Percentiles rank a stretch among this genome's conserved stretches.
phyloP scores from a whole-genome alignment of 2,113 vertebrate genomes.

The Xyliphius kryptos region DNA sequence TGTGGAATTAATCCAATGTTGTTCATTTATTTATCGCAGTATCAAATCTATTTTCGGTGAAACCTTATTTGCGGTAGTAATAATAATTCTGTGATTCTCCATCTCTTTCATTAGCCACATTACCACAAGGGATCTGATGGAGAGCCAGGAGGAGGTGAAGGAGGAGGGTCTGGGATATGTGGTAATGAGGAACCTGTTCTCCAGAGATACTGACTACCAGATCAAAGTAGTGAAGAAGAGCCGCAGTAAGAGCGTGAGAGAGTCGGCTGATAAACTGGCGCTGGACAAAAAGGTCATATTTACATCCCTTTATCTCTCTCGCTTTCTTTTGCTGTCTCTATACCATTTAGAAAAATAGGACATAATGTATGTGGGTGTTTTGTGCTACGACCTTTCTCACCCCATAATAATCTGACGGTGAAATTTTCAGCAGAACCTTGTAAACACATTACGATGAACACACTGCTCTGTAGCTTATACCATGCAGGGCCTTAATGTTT shows the following conservation, averaged over 20 bases:
- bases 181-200: constrained; percentile 87
- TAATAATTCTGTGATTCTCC: too few species aligned
- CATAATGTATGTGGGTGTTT: background rate
- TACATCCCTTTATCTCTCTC: background rate
- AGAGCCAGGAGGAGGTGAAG: constrained; percentile 69
- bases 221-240: constrained; percentile 78
- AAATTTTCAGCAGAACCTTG: too few species aligned
- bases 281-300: constrained; percentile 74
- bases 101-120: constrained; percentile 53
- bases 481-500: too few species aligned
- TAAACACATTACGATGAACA: too few species aligned
- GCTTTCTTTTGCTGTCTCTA: background rate
- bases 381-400: too few species aligned
- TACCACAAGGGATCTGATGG: constrained; percentile 56
- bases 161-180: constrained; percentile 86
- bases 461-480: too few species aligned
- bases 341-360: background rate
- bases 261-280: constrained; percentile 75
- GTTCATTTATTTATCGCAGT: too few species aligned
- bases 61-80: too few species aligned
- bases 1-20: too few species aligned
- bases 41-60: too few species aligned
- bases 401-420: too few species aligned
- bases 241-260: constrained; percentile 71
- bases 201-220: constrained; percentile 55